Evolutionary conservation across 2,888 invertebrate species (phyloP).

Genomic region (Oligia fasciuncula): DNA sequence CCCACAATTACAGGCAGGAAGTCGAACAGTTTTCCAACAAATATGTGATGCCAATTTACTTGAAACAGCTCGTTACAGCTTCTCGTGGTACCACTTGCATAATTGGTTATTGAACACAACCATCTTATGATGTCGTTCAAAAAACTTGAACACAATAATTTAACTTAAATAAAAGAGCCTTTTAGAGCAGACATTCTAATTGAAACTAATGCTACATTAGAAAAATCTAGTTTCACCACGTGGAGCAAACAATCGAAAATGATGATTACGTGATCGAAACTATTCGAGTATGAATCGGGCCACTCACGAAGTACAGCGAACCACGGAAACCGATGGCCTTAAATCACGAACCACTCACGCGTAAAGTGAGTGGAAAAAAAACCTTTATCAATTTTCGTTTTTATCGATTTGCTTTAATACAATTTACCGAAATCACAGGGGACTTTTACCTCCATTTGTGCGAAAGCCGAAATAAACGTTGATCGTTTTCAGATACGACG

Average conservation of each 20-base stretch:
- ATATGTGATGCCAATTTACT: constrained; percentile 66
- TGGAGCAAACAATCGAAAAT: constrained; percentile 69
- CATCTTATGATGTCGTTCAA: constrained; percentile 47
- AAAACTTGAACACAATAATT: constrained; percentile 54
- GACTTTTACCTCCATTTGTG: constrained; percentile 83
- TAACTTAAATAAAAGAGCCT: constrained; percentile 47
- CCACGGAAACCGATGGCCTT: constrained; percentile 73
- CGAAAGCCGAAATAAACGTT: constrained; percentile 73
- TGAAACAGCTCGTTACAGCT: constrained; percentile 48
- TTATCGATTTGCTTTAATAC: constrained; percentile 81
- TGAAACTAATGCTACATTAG: constrained; percentile 53
- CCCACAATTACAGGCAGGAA: constrained; percentile 78
- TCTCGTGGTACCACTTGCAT: constrained; percentile 58
- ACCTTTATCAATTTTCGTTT: constrained; percentile 76
- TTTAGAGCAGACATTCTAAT: constrained; percentile 57
- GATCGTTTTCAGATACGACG: constrained; percentile 64
- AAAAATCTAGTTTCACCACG: constrained; percentile 64
- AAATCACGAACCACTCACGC: constrained; percentile 87
- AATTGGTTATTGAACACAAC: constrained; percentile 61
- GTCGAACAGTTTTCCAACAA: constrained; percentile 66
- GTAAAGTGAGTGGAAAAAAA: constrained; percentile 82
- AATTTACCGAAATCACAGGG: constrained; percentile 80
- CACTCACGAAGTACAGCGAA: constrained; percentile 68
- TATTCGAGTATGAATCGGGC: constrained; percentile 65
- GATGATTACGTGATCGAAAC: constrained; percentile 68